phyloP scores from a whole-genome alignment of 1,140 invertebrate species.

The Chlorops oryzae region DNA sequence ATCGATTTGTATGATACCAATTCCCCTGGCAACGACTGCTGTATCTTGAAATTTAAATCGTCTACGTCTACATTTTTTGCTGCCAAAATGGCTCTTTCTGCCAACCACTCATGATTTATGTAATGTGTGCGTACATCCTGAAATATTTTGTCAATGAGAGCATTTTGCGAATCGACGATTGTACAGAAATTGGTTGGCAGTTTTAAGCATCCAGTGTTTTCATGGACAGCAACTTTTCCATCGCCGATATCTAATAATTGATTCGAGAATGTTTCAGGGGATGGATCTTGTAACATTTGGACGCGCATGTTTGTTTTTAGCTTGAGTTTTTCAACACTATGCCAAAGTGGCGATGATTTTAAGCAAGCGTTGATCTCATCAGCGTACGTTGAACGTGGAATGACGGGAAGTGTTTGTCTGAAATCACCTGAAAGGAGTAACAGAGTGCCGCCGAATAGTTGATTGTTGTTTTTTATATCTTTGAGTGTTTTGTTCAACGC shows the following conservation, averaged over 20 bases:
- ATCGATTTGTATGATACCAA: too few relatives aligned
- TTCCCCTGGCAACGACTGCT: too few relatives aligned
- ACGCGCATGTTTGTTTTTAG: constrained; percentile 42
- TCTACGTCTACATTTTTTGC: constrained; percentile 1
- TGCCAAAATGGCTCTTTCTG: constrained; percentile 6
- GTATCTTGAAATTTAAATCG: constrained; percentile 3
- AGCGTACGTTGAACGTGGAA: constrained; percentile 20
- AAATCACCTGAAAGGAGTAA: constrained; percentile 13
- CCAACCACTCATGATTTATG: constrained; percentile 9
- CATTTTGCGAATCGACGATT: constrained; percentile 2
- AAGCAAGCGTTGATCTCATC: constrained; percentile 48
- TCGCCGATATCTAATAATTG: constrained; percentile 29
- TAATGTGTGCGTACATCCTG: constrained; percentile 6
- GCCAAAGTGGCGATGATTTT: constrained; percentile 47
- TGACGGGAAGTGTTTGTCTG: constrained; percentile 12
- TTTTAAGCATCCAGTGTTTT: constrained; percentile 14
- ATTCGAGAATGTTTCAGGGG: constrained; percentile 27
- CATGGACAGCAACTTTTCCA: constrained; percentile 17
- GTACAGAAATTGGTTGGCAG: constrained; percentile 6
- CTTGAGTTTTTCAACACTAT: constrained; percentile 33
- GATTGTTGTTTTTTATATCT: constrained; percentile 13
- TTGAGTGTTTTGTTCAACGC: constrained; percentile 7
- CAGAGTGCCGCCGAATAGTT: constrained; percentile 12
- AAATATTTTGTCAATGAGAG: constrained; percentile 5
- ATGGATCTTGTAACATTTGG: constrained; percentile 27